These are phyloP conservation scores for Lampris incognitus DNA, from an alignment of 2,113 vertebrate genomes.

Conservation along the genomic window DNA sequence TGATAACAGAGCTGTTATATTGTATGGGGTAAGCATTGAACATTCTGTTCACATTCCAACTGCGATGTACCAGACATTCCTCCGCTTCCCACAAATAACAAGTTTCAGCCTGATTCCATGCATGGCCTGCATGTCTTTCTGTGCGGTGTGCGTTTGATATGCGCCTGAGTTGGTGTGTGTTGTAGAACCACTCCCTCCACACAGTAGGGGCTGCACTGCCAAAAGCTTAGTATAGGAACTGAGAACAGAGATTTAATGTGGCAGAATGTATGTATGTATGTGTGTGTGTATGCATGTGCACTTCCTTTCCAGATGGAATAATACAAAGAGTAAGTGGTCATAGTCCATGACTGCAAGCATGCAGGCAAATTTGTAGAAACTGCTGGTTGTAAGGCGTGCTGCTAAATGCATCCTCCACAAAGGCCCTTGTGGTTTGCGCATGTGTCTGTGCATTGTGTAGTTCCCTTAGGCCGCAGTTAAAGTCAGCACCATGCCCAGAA, in stretches of 20 bases:
- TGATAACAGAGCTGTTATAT: background rate
- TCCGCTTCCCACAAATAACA: conserved; percentile 20
- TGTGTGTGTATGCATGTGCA: background rate
- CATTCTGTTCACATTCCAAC: background rate
- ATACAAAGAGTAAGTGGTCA: background rate
- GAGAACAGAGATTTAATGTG: background rate
- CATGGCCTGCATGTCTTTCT: background rate
- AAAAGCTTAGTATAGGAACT: background rate
- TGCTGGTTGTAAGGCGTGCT: conserved; percentile 9
- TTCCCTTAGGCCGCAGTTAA: conserved; percentile 50
- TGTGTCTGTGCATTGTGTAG: conserved; percentile 38
- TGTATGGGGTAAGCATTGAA: background rate
- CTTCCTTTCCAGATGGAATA: background rate
- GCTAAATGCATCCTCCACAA: conserved; percentile 29
- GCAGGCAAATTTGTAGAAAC: conserved; percentile 36
- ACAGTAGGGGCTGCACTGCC: background rate
- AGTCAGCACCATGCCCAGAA: conserved; percentile 60
- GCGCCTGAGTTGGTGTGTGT: background rate
- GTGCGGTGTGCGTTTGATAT: conserved; percentile 1
- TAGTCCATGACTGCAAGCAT: background rate
- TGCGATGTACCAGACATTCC: conserved; percentile 43
- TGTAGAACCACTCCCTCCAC: conserved; percentile 37
- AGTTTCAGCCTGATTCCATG: conserved; percentile 31
- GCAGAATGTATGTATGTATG: background rate
- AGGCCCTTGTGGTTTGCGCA: conserved; percentile 22